These are phyloP conservation scores for Dasyornis broadbenti DNA, from an alignment of 2,113 vertebrate genomes.

Conservation along the genomic window DNA sequence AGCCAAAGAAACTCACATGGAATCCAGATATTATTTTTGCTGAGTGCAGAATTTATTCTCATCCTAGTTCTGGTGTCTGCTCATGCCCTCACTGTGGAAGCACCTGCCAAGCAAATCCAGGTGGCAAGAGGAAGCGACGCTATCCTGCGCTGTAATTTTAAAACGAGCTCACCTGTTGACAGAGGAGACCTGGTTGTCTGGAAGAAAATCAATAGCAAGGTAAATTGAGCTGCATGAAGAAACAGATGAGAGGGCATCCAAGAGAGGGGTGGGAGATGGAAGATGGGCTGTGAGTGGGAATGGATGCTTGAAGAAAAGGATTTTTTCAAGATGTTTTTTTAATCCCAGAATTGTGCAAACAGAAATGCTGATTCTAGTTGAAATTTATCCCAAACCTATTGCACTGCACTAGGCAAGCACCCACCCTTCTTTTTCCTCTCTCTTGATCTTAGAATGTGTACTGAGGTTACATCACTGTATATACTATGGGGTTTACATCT, in stretches of 20 bases:
- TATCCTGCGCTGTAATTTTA: slow-evolving; percentile 76
- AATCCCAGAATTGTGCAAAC: not conserved
- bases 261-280: not conserved
- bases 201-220: not conserved
- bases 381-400: not conserved
- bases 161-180: accelerated
- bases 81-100: slow-evolving; percentile 69
- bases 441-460: not conserved
- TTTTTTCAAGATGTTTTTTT: not conserved
- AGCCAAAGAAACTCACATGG: not conserved
- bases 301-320: not conserved
- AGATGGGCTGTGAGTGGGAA: not conserved
- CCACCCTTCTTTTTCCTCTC: not conserved
- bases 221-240: not conserved
- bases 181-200: slow-evolving; percentile 36
- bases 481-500: not conserved
- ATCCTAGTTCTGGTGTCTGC: slow-evolving; percentile 71
- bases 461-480: not conserved
- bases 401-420: not conserved
- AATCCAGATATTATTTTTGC: not conserved
- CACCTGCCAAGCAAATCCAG: slow-evolving; percentile 39
- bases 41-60: not conserved
- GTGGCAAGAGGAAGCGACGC: slow-evolving; percentile 61
- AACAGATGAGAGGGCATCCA: not conserved
- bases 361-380: not conserved